phyloP scores from a whole-genome alignment of 1,140 invertebrate species.

The Antheraea pernyi region DNA sequence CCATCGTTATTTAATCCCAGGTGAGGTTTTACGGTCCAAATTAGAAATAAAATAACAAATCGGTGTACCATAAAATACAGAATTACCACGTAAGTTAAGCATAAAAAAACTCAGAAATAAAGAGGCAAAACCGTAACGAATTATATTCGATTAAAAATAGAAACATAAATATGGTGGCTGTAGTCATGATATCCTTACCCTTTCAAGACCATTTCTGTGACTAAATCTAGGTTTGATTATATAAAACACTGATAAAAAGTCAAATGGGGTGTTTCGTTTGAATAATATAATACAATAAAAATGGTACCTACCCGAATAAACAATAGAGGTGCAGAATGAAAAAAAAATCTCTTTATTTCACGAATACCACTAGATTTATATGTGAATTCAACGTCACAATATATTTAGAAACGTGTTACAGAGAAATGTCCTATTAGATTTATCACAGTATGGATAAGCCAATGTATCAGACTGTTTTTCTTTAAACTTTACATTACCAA shows the following conservation, averaged over 20 bases:
- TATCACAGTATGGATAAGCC: background rate
- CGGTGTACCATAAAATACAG: no score
- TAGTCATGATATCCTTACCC: background rate
- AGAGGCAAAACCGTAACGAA: no score
- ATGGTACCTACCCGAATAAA: background rate
- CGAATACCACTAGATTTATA: background rate
- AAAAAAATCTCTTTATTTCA: background rate
- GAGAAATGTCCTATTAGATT: background rate
- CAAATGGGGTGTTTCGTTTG: background rate
- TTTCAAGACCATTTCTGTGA: background rate
- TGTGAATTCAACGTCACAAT: background rate
- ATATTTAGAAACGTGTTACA: constrained; percentile 5
- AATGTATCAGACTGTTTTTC: background rate
- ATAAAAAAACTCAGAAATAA: no score
- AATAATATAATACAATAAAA: background rate
- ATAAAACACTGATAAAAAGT: background rate
- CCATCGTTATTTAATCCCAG: no score
- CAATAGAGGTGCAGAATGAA: background rate
- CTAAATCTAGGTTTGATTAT: background rate
- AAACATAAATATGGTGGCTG: background rate
- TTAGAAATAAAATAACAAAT: no score
- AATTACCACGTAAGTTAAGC: no score
- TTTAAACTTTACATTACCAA: no score
- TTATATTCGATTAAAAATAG: no score
- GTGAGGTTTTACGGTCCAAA: no score